These are phyloP conservation scores for Trissolcus basalis DNA, from an alignment of 1,140 invertebrate genomes.

Conservation along the genomic window DNA sequence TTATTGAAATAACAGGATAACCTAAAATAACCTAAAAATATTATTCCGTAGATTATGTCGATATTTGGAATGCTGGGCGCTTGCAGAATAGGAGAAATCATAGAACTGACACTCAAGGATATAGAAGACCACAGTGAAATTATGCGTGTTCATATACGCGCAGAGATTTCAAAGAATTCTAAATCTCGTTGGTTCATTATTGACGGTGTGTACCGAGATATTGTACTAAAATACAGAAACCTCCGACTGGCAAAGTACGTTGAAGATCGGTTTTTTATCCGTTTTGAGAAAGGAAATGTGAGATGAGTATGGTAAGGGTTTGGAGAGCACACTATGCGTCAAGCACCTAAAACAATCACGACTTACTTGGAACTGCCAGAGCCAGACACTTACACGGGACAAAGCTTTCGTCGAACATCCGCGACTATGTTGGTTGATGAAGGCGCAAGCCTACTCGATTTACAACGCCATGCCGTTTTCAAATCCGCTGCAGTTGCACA, in stretches of 20 bases:
- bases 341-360: slow-evolving; percentile 17
- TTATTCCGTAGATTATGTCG: slow-evolving; percentile 7
- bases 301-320: slow-evolving; percentile 8
- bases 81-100: slow-evolving; percentile 5
- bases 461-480: slow-evolving; percentile 10
- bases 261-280: slow-evolving; percentile 17
- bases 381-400: slow-evolving; percentile 1
- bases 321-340: slow-evolving; percentile 4
- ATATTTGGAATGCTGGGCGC: slow-evolving; percentile 15
- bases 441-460: background rate
- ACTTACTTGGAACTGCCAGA: slow-evolving; percentile 9
- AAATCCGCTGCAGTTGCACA: slow-evolving; percentile 1
- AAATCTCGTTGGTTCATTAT: slow-evolving; percentile 17
- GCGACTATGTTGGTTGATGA: slow-evolving; percentile 8
- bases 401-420: slow-evolving; percentile 3
- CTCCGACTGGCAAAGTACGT: slow-evolving; percentile 2
- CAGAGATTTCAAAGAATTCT: slow-evolving; percentile 18
- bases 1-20: background rate
- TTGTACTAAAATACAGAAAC: slow-evolving; percentile 10
- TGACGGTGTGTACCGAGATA: slow-evolving; percentile 2
- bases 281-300: slow-evolving; percentile 7
- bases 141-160: slow-evolving; percentile 8
- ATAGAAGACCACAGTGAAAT: slow-evolving; percentile 12
- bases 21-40: no score
- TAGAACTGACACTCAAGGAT: slow-evolving; percentile 3